Evolutionary conservation across 2,888 invertebrate species (phyloP), one percentile per base, ranked within the genome.

Genomic region (Leistus spinibarbis): DNA sequence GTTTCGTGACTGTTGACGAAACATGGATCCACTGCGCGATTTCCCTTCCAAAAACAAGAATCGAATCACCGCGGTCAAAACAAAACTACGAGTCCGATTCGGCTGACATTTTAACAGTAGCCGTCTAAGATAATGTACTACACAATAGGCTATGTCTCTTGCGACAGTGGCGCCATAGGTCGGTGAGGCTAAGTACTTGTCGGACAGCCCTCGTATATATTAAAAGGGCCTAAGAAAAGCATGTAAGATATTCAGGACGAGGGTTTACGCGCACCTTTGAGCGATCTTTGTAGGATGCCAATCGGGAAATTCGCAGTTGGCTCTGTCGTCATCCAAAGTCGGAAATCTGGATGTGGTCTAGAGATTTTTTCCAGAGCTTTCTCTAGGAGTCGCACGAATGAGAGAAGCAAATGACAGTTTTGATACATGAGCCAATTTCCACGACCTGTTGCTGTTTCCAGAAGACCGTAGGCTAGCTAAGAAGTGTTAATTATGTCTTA

Each of bases 351-450:
- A 87, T 97, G 96, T 0, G 95, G 95, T 80, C 92, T 92, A 73
- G 88, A 89, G 81, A 94, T 89, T 83, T 91, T 88, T 82, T 96
- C 96, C 68, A 97, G 85, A 78, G 91, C 90, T 82, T 96, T 96
- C 85, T 97, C 97, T 78, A 97, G 85, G 78, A 91, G 91, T 19
- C 91, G 89, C 3, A 96, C 89, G 87, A 97, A 97, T 3, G 89
- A 87, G 9, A 96, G 88, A 22, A 97, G 86, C 66, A 97, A 86
- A 83, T 97, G 97, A 77, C 96, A 97, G 86, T 97, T 97, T 87
- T 97, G 97, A 22, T 96, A 88, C 90, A 97, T 94, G 77, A 97
- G 86, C 97, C 97, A 97, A 81, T 94, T 93, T 0, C 97, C 97
- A 82, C 92, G 90, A 0, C 88, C 86, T 10, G 92, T 89, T 0